These are phyloP conservation scores for Halcyon smyrnensis DNA, from an alignment of 2,797 vertebrate species.

Conservation along the genomic window DNA sequence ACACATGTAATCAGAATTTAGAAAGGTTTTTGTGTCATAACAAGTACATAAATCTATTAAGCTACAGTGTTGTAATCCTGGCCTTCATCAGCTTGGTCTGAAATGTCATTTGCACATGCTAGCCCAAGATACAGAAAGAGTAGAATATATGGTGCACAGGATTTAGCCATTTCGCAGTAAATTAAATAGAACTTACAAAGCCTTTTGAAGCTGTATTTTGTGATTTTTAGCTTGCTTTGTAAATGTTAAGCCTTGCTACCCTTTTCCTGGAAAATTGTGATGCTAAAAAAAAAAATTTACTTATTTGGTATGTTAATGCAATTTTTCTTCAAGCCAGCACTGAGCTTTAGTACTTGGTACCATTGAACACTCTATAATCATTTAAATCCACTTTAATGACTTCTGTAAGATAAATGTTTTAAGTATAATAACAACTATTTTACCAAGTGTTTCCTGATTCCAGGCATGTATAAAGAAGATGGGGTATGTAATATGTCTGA, in stretches of 20 bases:
- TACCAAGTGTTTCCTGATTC: constrained; percentile 77
- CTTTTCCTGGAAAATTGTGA: not conserved
- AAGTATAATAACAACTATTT: constrained; percentile 71
- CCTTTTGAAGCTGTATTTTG: not conserved
- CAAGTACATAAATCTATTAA: not conserved
- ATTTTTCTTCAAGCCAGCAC: constrained; percentile 24
- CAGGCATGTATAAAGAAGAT: constrained; percentile 71
- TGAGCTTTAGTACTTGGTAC: constrained; percentile 11
- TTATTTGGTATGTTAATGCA: not conserved
- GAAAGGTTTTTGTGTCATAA: not conserved
- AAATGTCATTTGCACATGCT: not conserved
- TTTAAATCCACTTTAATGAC: constrained; percentile 72
- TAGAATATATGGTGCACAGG: not conserved
- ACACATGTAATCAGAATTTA: not conserved
- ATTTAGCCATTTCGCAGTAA: not conserved
- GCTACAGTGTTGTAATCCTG: not conserved
- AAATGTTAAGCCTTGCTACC: not conserved
- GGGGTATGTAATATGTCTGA: constrained; percentile 69
- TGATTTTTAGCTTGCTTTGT: not conserved
- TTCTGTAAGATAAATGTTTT: constrained; percentile 75
- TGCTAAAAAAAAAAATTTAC: not conserved
- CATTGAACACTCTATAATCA: constrained; percentile 30
- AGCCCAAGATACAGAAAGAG: not conserved
- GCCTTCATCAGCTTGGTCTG: not conserved
- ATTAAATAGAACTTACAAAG: not conserved